Conservation (phyloP, 2,888 invertebrate genomes). For the Aethes cnicana region DNA sequence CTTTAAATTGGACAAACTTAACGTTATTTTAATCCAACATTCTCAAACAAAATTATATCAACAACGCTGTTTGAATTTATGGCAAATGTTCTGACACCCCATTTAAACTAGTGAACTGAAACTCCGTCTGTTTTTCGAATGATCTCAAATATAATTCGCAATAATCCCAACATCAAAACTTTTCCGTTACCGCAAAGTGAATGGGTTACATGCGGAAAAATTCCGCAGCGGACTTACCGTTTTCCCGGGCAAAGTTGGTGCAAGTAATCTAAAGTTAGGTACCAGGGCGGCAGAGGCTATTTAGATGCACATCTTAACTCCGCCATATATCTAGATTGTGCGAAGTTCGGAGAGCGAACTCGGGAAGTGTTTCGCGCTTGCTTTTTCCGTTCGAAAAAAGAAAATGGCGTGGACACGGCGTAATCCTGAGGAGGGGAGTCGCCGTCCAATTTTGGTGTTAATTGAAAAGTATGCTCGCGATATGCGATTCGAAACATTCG, state of each 20-base stretch:
- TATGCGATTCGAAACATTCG: conserved; percentile 11
- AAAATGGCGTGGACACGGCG: conserved; percentile 19
- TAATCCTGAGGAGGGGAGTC: conserved; percentile 10
- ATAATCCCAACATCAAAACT: conserved; percentile 54
- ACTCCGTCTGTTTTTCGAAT: conserved; percentile 33
- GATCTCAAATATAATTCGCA: conserved; percentile 25
- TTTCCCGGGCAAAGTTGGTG: conserved; percentile 67
- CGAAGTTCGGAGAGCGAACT: conserved; percentile 50
- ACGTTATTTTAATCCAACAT: too few relatives aligned
- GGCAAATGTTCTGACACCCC: too few relatives aligned
- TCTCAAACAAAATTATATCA: too few relatives aligned
- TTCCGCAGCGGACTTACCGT: conserved; percentile 55
- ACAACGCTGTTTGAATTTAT: too few relatives aligned
- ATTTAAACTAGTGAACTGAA: too few relatives aligned
- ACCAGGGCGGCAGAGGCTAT: conserved; percentile 77
- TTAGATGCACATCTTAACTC: conserved; percentile 82
- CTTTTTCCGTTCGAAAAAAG: conserved; percentile 31
- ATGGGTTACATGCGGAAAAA: conserved; percentile 68
- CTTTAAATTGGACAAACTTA: too few relatives aligned
- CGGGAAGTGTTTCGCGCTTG: conserved; percentile 54
- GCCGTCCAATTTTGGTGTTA: conserved; percentile 18
- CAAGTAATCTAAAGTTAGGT: conserved; percentile 82
- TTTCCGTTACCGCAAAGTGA: conserved; percentile 65
- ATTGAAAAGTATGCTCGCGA: conserved; percentile 27
- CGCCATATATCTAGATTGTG: conserved; percentile 80